Evolutionary conservation across 1,140 invertebrate species (phyloP), one percentile per base, ranked within the genome.

Genomic region (Pseudomyrmex dendroicus): DNA sequence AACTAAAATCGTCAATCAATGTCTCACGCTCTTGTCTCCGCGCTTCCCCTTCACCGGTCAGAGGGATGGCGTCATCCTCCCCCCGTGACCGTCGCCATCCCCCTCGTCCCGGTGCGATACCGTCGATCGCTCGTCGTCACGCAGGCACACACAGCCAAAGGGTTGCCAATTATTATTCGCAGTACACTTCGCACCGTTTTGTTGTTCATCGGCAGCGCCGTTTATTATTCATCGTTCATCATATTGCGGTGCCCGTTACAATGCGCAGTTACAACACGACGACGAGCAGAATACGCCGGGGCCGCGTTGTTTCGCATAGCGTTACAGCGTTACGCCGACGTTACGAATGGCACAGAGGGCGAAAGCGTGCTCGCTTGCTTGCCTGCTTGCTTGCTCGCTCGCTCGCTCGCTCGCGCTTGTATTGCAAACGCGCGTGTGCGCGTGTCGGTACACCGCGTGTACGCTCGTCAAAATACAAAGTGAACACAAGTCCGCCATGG

Each of bases 221-320:
- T 92, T 92, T 91, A 92, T 92, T 92, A 92, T 92, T 92, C 92
- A 92, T 91, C 90, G 90, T 90, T 91, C 88, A 91, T 91, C 91
- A 89, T 90, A 88, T 88, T 88, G 85, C 72, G 88, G 88, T 76
- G 82, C 59, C 76, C 84, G 86, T 86, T 86, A 82, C 88, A 88
- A 80, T 66, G 76, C 66, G 64, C 84, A 86, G 89, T 90, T 88
- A 86, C 89, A 89, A 87, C 83, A 86, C 67, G 74, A 87, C 54
- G 83, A 73, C 77, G 72, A 76, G 50, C 76, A 56, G 57, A 56
- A 78, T 82, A 63, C 59, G 87, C 62, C 63, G 63, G 82, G 82
- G 85, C 46, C 61, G 83, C 61, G 84, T 82, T 83, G 78, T 76
- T 76, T 77, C 84, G 82, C 89, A 82, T 83, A 74, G 73, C 85